These are phyloP conservation scores for Enteromius afrohamiltoni DNA, from an alignment of 2,797 vertebrate genomes.

Conservation along the genomic window DNA sequence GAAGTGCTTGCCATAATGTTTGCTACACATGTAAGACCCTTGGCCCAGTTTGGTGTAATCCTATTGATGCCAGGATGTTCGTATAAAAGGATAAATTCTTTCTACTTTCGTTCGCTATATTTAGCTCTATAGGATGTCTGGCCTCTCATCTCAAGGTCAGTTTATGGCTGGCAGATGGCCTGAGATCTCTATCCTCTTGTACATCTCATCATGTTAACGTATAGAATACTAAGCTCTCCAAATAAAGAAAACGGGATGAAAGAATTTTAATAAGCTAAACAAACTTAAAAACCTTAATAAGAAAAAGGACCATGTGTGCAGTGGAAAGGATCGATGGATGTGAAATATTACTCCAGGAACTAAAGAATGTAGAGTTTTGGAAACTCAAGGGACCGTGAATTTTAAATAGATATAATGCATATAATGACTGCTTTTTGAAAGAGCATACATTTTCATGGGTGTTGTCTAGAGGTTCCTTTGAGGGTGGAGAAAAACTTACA, in stretches of 20 bases:
- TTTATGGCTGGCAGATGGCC: not conserved
- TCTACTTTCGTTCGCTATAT: conserved; percentile 14
- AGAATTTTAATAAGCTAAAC: not conserved
- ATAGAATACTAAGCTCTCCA: not conserved
- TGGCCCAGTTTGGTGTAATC: conserved; percentile 30
- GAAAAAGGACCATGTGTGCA: not conserved
- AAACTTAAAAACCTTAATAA: not conserved
- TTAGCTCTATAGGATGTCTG: conserved; percentile 13
- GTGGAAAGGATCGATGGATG: not conserved
- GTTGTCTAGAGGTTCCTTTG: not conserved
- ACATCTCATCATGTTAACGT: not conserved
- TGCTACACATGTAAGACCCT: conserved; percentile 14
- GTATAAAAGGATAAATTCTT: not conserved
- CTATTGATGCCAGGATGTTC: conserved; percentile 20
- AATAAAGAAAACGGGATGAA: not conserved
- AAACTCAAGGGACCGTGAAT: not conserved
- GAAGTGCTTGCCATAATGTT: conserved; percentile 8
- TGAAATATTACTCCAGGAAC: not conserved
- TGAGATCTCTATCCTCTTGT: conserved; percentile 7
- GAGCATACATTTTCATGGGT: not conserved
- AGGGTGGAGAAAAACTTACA: not conserved
- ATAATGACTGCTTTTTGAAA: not conserved
- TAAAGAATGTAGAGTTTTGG: not conserved
- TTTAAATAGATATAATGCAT: not conserved
- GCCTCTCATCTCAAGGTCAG: conserved; percentile 29